Evolutionary conservation across 1,140 invertebrate species (phyloP), one percentile per base, ranked within the genome.

Genomic region (Pteromalus puparum): DNA sequence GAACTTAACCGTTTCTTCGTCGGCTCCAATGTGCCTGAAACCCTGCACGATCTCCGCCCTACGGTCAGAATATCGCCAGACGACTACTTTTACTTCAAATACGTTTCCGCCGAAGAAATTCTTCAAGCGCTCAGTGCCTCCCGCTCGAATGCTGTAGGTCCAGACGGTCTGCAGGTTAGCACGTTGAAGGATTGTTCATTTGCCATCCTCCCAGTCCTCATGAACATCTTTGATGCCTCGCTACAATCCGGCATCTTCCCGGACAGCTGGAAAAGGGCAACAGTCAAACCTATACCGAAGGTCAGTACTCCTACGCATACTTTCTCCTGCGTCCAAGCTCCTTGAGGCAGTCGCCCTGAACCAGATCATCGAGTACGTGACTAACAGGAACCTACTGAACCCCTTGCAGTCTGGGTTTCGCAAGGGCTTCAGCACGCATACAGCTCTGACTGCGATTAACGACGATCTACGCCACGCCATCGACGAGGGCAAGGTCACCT

Each of bases 371-470:
- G 0, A 18, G 1, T 77, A 68, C 18, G 5, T 87, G 6, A n/a
- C 0, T 0, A 18, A 21, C 0, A n/a, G 48, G 18, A 24, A 74
- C 7, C 21, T 86, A 0, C 70, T 83, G 21, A 76, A 86, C 38
- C 84, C 77, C 0, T 68, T 21, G 28, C 91, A 90, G 72, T 90
- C 90, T 5, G 90, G 90, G 12, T 91, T 91, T 85, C 72, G 88
- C 7, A 77, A 73, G 26, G 85, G 13, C 77, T 88, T 83, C 30
- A 87, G 89, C 53, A 90, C 89, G 2, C 86, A 87, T 78, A 88
- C 88, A 12, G 88, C 87, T 1, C 76, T 91, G 1, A 18, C 89
- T 12, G 80, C 87, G 72, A 83, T 91, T 0, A 88, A 87, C 9
- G 88, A 90, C 82, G 88, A 91, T 68, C 83, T 91, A 21, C 84